Conservation (phyloP, 64 coral and sea anemone genomes). For the Montipora foliosa region DNA sequence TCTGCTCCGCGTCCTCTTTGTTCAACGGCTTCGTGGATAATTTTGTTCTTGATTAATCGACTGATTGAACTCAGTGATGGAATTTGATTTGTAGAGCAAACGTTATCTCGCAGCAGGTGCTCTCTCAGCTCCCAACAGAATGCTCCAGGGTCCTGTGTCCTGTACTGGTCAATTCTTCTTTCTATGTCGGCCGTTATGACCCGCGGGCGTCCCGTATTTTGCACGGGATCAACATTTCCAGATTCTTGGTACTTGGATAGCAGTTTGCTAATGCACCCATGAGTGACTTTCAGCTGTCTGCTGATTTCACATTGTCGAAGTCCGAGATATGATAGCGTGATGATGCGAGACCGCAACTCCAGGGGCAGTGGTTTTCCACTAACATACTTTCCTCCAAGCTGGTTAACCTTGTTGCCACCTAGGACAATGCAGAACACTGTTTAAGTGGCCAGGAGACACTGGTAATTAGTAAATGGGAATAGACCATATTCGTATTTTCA, state of each 20-base stretch:
- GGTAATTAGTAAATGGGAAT: no score
- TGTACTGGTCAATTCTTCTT: conserved; percentile 70
- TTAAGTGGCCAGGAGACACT: not conserved
- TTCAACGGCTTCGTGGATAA: conserved; percentile 31
- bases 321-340: conserved; percentile 77
- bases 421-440: not conserved
- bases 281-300: conserved; percentile 79
- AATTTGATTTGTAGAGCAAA: conserved; percentile 20
- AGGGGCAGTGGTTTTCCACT: conserved; percentile 84
- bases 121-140: conserved; percentile 75
- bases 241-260: conserved; percentile 86
- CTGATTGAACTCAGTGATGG: conserved; percentile 65
- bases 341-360: conserved; percentile 67
- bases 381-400: conserved; percentile 83
- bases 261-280: conserved; percentile 90
- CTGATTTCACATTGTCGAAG: conserved; percentile 91
- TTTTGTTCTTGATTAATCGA: conserved; percentile 58
- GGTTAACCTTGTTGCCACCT: conserved; percentile 86
- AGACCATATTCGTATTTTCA: no score
- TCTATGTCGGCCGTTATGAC: conserved; percentile 63
- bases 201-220: conserved; percentile 50
- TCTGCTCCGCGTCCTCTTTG: not conserved
- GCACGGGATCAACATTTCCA: conserved; percentile 73
- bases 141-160: conserved; percentile 48
- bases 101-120: conserved; percentile 34